Evolutionary conservation across 2,888 invertebrate species (phyloP), one percentile per base, ranked within the genome.

Genomic region (Gonocerus acuteangulatus): DNA sequence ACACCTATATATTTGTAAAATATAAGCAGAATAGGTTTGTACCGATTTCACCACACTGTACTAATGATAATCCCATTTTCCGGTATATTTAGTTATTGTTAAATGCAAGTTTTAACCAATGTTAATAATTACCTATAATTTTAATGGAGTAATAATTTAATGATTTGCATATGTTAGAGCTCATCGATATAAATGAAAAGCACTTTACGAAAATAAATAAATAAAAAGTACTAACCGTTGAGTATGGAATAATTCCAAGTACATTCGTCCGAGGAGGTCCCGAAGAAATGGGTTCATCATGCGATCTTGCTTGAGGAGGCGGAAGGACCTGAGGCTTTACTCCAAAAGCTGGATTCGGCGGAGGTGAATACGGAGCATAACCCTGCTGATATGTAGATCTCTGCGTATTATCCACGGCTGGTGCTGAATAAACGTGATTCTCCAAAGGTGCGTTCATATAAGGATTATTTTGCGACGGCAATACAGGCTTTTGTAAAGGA

Each of bases 251-350:
- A 21, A 63, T 66, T 15, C 66, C 66, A 6, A 65, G 59, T 18
- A 60, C 65, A 48, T 66, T 65, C 11, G 66, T 66, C 19, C 66
- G 61, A 2, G 65, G 66, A 23, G 66, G 66, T 16, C 66, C 66
- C 32, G 66, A 66, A 36, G 61, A 60, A 2, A 61, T 54, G 9
- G 65, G 65, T 34, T 58, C 52, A 21, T 64, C 59, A 1, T 23
- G 51, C 13, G 45, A 39, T 22, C 47, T 57, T 7, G 27, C n/a
- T n/a, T 27, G 49, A 44, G 48, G 27, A 36, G 36, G 15, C 2
- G 47, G 48, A 2, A 21, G 18, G 21, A 58, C 44, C 22, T 54
- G 54, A 15, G 54, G 54, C 15, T 34, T 39, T n/a, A 15, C 42
- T 2, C 39, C 39, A 15, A 42, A 36, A 19, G 4, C 54, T 11